Evolutionary conservation across 2,797 vertebrate species (phyloP), one percentile per base, ranked within the genome.

Genomic region (Acrocephalus scirpaceus): DNA sequence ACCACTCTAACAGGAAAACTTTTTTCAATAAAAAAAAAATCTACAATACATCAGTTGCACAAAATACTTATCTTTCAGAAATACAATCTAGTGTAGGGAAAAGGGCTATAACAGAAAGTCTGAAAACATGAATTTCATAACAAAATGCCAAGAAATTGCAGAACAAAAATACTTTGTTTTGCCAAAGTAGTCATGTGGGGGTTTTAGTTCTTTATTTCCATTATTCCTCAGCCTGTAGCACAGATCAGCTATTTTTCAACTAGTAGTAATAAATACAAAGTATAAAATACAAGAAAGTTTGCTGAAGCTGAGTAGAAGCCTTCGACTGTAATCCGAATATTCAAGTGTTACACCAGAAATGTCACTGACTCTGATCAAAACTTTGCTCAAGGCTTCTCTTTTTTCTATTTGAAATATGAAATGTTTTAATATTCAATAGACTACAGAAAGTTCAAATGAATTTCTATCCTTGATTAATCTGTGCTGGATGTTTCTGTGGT

Each of bases 381-480:
- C 40, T 83, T 93, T 1, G 3, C 81, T 91, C 71, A 87, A 70
- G 77, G 56, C 57, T 76, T 65, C 29, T 61, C 77, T 86, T 81
- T 89, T 82, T 92, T 9, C 53, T 71, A 50, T 82, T 91, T 89
- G 42, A 96, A 96, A 92, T 92, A 93, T 38, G 67, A 79, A 87
- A 89, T 58, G 2, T 62, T 92, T 93, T 94, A 94, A 95, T 95
- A 95, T 96, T 95, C 88, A 96, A 61, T 69, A 89, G 61, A 87
- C 48, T 21, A 80, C 45, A 85, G 34, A 83, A 93, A 93, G 67
- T 94, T 92, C 93, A 86, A 96, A 95, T 94, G 12, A 88, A 93
- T 95, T 94, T 92, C 88, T 94, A 77, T 85, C 93, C 88, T 89
- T 94, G 86, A 89, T 96, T 92, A 91, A 93, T 77, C 42, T 61